These are phyloP conservation scores for Sphecodes monilicornis DNA, from an alignment of 2,888 invertebrate genomes.

Conservation along the genomic window DNA sequence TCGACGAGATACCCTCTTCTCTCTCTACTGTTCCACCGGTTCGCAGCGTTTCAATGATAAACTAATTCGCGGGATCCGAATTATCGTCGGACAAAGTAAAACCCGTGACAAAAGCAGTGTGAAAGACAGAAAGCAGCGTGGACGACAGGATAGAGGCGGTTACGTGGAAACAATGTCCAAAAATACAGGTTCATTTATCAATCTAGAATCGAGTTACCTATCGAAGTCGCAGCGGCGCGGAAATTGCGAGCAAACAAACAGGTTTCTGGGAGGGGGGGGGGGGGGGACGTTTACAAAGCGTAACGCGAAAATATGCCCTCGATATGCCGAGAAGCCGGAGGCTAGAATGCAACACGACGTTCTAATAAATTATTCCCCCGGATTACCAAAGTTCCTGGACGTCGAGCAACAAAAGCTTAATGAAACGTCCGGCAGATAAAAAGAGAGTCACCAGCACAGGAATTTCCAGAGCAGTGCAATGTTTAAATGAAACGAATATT, in stretches of 20 bases:
- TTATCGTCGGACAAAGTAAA: not conserved
- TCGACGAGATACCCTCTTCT: not conserved
- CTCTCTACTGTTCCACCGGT: not conserved
- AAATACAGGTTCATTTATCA: conserved; percentile 8
- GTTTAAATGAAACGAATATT: not conserved
- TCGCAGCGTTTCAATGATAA: conserved; percentile 12
- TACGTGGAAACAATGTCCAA: not conserved
- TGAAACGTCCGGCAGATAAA: conserved; percentile 55
- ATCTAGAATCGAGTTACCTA: not conserved
- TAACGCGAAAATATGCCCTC: not conserved
- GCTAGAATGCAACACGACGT: not conserved
- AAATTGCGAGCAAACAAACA: conserved; percentile 12
- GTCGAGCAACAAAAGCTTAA: conserved; percentile 56
- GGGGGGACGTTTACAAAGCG: not conserved
- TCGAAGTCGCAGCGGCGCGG: not conserved
- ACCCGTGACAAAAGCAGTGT: not conserved
- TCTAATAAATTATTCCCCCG: conserved; percentile 45
- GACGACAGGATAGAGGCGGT: not conserved
- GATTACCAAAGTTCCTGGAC: conserved; percentile 33
- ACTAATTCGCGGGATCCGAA: not conserved
- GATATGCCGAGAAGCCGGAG: not conserved
- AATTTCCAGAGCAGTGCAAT: conserved; percentile 12
- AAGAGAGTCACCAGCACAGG: conserved; percentile 32
- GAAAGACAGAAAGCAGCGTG: not conserved
- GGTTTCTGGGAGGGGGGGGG: no score